Evolutionary conservation across 2,888 invertebrate species (phyloP).

Genomic region (Rhabditoides inermis): DNA sequence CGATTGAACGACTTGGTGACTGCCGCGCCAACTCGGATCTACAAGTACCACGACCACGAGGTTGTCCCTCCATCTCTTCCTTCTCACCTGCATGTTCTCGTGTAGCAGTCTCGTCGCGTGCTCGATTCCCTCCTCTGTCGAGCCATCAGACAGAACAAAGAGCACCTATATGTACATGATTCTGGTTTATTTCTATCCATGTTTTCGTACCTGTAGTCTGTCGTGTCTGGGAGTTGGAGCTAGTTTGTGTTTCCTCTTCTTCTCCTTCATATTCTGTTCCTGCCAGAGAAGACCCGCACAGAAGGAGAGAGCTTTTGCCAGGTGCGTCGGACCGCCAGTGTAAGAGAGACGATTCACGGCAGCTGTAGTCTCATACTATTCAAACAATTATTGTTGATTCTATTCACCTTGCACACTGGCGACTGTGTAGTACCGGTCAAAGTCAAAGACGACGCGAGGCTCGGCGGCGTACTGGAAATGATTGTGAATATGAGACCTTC

Average conservation of each 20-base stretch:
- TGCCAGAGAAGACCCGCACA: conserved; percentile 45
- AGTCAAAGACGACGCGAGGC: conserved; percentile 45
- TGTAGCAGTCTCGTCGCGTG: conserved; percentile 39
- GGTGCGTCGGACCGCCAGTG: conserved; percentile 45
- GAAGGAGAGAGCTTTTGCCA: conserved; percentile 46
- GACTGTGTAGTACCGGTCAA: conserved; percentile 40
- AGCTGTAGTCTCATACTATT: conserved; percentile 17
- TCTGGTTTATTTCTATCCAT: not conserved
- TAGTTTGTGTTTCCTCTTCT: conserved; percentile 24
- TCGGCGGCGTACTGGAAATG: conserved; percentile 35
- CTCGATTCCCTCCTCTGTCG: conserved; percentile 42
- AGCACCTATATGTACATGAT: conserved; percentile 25
- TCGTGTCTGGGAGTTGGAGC: conserved; percentile 47
- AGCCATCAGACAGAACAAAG: conserved; percentile 43
- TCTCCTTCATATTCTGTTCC: conserved; percentile 44
- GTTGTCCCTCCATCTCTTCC: too few relatives aligned
- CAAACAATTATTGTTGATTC: too few relatives aligned
- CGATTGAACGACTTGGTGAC: conserved; percentile 28
- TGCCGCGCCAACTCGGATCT: too few relatives aligned
- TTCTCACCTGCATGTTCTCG: conserved; percentile 42
- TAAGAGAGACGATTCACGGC: conserved; percentile 44
- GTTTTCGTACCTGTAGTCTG: conserved; percentile 30
- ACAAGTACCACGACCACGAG: too few relatives aligned
- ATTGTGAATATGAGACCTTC: too few relatives aligned
- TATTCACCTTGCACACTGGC: conserved; percentile 29